phyloP scores from a whole-genome alignment of 2,888 invertebrate genomes.

The Thymelicus sylvestris region DNA sequence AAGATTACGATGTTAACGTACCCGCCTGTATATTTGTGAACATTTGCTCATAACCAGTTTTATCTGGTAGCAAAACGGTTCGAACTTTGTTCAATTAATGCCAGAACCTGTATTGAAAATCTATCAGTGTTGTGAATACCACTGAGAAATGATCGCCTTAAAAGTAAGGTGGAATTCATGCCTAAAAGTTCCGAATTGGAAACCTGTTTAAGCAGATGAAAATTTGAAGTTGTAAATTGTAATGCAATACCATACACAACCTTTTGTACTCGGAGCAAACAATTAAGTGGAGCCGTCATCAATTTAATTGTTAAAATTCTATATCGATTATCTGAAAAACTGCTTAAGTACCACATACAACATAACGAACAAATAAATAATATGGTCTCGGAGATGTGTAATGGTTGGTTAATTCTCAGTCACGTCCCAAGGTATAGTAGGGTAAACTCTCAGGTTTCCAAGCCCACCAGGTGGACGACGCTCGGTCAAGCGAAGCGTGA shows the following conservation, averaged over 20 bases:
- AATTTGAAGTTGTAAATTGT: too few relatives aligned
- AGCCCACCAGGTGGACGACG: constrained; percentile 4
- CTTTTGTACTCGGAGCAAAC: too few relatives aligned
- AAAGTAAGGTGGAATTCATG: too few relatives aligned
- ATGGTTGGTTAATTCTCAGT: not conserved
- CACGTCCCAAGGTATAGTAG: constrained; percentile 4
- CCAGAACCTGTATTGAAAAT: not conserved
- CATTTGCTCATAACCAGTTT: constrained; percentile 4
- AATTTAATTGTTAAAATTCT: too few relatives aligned
- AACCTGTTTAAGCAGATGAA: too few relatives aligned
- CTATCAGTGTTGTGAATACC: too few relatives aligned
- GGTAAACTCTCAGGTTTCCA: constrained; percentile 3
- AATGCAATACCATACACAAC: too few relatives aligned
- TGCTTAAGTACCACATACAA: too few relatives aligned
- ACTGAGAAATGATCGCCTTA: too few relatives aligned
- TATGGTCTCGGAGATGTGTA: not conserved
- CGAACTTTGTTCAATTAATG: not conserved
- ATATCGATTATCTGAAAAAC: too few relatives aligned
- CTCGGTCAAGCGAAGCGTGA: constrained; percentile 1
- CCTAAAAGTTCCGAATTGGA: too few relatives aligned
- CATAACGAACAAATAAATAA: not conserved
- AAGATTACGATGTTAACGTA: constrained; percentile 27
- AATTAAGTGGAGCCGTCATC: too few relatives aligned
- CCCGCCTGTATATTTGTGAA: constrained; percentile 3
- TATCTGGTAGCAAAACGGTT: not conserved